Base-by-base conservation (phyloP, 2,113 vertebrate species). In the Ageneiosus marmoratus region DNA sequence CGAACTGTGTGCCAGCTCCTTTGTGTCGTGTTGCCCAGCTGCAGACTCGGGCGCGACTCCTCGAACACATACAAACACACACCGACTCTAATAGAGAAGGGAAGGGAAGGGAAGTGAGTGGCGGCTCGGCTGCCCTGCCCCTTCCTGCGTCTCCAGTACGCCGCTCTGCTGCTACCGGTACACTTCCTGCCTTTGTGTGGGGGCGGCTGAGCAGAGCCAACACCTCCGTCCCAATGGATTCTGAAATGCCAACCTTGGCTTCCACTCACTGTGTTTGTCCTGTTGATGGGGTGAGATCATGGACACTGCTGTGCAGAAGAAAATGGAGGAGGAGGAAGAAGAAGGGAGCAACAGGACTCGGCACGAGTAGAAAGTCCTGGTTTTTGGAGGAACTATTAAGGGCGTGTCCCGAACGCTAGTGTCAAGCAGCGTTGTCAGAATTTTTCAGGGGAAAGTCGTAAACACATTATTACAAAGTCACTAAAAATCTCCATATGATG, bases 161-260 rank as follows among this genome's bases (percentile, higher is more conserved):
- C 62, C n/a, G 48, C 41, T 75, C n/a, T 20, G 22, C 60, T 24
- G 46, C 75, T 74, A 58, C 76, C 63, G 83, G 86, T 67, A 79
- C 37, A 85, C 90, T 93, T 95, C 94, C 93, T 93, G 86, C 89
- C 91, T 94, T 94, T 94, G 93, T 95, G 93, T 89, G 32, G 76
- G 32, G 76, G 79, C 87, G 73, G 55, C 56, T 83, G 78, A 77
- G 84, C 82, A 72, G 48, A 89, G 91, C 91, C 92, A 93, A 90
- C 80, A 86, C 4, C 89, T 92, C 91, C 83, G 72, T 88, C 90
- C 85, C 67, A 24, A 74, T 82, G n/a, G 18, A 15, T 27, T 27
- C 34, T 5, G 13, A 51, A 55, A 65, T 41, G 80, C 73, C 85
- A 87, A 24, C 83, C 87, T 69, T 73, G 55, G 37, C 69, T 63